Base-by-base conservation (phyloP, 1,140 invertebrate species). In the Dolichoris vasculosae region DNA sequence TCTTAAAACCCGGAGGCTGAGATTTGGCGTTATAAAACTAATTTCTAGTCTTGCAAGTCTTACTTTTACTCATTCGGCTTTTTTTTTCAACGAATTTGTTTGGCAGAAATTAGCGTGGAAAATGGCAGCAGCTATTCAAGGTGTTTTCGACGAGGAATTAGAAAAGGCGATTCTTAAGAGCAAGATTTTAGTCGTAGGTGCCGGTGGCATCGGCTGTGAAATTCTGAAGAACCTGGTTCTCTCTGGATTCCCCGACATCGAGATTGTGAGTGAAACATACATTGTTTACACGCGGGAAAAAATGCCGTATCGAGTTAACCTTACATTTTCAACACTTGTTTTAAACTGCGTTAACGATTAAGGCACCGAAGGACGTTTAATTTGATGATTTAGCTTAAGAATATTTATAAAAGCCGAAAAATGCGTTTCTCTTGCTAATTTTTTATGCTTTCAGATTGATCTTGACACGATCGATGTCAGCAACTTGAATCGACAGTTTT, bases 391-490 rank as follows among this genome's bases (percentile, higher is more conserved):
- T 67, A 4, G 11, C 8, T 7, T 59, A 67, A 40, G 8, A 63
- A 43, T 48, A 46, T 90, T 89, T 26, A 26, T 59, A 59, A 59
- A 59, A 59, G 51, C 17, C 9, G 17, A 46, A 55, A 55, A 55
- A 2, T 17, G 9, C 30, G 35, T 35, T 7, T 0, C 13, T 15
- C 26, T 40, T 38, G 1, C 38, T 3, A 23, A 38, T 71, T 73
- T 69, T 17, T 69, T 2, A 43, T 43, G 4, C 86, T 95, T 96
- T 88, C 93, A 99, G 98, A 99, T 99, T 94, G 99, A 99, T 95
- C 95, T 99, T 90, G 99, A 99, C 92, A 99, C 98, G 6, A 99
- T 99, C 91, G 99, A 99, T 94, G 97, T 99, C n/a, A 99, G 98
- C 92, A 99, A 99, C 92, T 94, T 99, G 55, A 99, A 99, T 92